phyloP scores from a whole-genome alignment of 2,797 vertebrate species.

The Catostomus latipinnis region DNA sequence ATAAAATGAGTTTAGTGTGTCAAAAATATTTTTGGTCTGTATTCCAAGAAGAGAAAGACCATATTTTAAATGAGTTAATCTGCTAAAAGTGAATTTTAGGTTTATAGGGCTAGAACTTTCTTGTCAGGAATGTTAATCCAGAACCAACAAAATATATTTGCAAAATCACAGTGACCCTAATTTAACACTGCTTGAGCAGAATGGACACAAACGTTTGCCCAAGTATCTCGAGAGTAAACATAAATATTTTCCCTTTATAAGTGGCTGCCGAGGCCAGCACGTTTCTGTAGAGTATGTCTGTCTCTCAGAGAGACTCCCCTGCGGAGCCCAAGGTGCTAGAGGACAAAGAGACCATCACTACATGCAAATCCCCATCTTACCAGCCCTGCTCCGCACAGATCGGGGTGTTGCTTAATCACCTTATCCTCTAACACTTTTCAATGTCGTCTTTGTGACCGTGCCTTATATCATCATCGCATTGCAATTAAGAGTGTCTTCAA shows the following conservation, averaged over 20 bases:
- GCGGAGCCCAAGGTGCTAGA: slow-evolving; percentile 63
- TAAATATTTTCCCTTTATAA: slow-evolving; percentile 9
- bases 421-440: slow-evolving; percentile 75
- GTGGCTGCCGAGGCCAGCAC: background rate
- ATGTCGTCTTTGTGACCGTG: slow-evolving; percentile 69
- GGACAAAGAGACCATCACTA: slow-evolving; percentile 72
- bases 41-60: too few relatives aligned
- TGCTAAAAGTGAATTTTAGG: too few relatives aligned
- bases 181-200: background rate
- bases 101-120: too few relatives aligned
- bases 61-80: too few relatives aligned
- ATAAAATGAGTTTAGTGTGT: too few relatives aligned
- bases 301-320: slow-evolving; percentile 56
- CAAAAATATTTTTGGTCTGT: too few relatives aligned
- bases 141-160: too few relatives aligned
- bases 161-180: too few relatives aligned
- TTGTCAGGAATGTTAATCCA: too few relatives aligned
- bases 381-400: slow-evolving; percentile 73
- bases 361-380: slow-evolving; percentile 72
- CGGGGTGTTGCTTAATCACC: slow-evolving; percentile 72
- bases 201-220: background rate
- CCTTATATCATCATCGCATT: slow-evolving; percentile 72
- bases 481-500: slow-evolving; percentile 79
- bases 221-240: slow-evolving; percentile 13
- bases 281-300: slow-evolving; percentile 13